phyloP scores from a whole-genome alignment of 2,888 invertebrate species.

The Matsumyia berberina region DNA sequence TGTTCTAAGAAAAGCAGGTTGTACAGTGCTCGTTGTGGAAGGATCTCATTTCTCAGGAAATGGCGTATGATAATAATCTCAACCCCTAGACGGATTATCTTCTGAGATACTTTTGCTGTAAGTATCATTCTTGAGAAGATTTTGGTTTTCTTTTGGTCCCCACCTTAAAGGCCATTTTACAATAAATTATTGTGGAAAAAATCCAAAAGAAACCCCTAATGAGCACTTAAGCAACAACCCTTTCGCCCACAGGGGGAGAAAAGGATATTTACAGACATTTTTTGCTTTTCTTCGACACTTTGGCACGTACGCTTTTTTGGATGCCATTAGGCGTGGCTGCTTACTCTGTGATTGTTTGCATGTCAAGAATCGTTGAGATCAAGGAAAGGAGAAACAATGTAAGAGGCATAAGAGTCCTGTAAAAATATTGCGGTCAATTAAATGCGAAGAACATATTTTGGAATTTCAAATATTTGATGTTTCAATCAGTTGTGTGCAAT shows the following conservation, averaged over 20 bases:
- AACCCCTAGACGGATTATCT: conserved; percentile 43
- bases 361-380: conserved; percentile 60
- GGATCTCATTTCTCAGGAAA: background rate
- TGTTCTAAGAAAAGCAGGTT: background rate
- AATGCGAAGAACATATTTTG: conserved; percentile 11
- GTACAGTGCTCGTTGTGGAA: background rate
- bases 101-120: conserved; percentile 23
- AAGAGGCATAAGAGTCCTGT: background rate
- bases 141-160: conserved; percentile 3
- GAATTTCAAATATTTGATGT: conserved; percentile 37
- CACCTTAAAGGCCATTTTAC: conserved; percentile 48
- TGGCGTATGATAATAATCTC: conserved; percentile 1
- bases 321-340: conserved; percentile 27
- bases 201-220: conserved; percentile 42
- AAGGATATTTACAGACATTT: conserved; percentile 37
- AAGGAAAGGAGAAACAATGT: conserved; percentile 18
- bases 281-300: conserved; percentile 48
- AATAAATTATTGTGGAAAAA: conserved; percentile 25
- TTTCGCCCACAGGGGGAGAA: conserved; percentile 38
- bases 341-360: conserved; percentile 43
- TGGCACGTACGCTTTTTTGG: conserved; percentile 60
- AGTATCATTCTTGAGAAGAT: background rate
- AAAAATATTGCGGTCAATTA: conserved; percentile 59
- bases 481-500: too few species aligned
- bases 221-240: conserved; percentile 62